Evolutionary conservation across 2,888 invertebrate genomes (phyloP), one percentile per base, ranked within the genome.

Genomic region (Tyria jacobaeae): DNA sequence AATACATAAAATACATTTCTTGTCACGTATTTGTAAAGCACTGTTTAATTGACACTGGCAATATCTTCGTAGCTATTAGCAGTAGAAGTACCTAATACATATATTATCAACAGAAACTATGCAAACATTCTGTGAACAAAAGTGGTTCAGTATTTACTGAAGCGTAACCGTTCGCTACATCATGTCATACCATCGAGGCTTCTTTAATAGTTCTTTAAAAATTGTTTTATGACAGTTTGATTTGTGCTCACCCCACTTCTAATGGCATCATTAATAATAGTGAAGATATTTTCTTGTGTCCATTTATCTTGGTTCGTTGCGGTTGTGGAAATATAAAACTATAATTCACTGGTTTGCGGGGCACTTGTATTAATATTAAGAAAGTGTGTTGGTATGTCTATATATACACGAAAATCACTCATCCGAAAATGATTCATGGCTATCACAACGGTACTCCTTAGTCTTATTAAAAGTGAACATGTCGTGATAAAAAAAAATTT

Each of bases 211-310:
- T 61, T 73, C 68, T 74, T 77, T 73, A 71, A 75, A 68, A 71
- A 77, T 72, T 62, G 66, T 77, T 77, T 68, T 56, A 77, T 67
- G 70, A 54, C 69, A 75, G 62, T 75, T 77, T 77, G 71, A 77
- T 77, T 77, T 73, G 73, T 75, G 75, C 68, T 60, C 63, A 73
- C 70, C 66, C 66, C 54, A 60, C 64, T 73, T 58, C 60, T 71
- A 76, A 75, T 71, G 48, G 71, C 50, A 34, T 44, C 55, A 60
- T 69, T 70, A 59, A 72, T 64, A 68, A 73, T 71, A 66, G 55
- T 53, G 51, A 58, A 64, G 48, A 66, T 62, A 64, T 71, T 66
- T 62, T 50, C 64, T 64, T 68, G 27, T 47, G 64, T 61, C 50
- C 41, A 75, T 72, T 68, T 67, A 64, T 68, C 63, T 68, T 68